phyloP scores from a whole-genome alignment of 1,140 invertebrate species.

The Pararge aegeria region DNA sequence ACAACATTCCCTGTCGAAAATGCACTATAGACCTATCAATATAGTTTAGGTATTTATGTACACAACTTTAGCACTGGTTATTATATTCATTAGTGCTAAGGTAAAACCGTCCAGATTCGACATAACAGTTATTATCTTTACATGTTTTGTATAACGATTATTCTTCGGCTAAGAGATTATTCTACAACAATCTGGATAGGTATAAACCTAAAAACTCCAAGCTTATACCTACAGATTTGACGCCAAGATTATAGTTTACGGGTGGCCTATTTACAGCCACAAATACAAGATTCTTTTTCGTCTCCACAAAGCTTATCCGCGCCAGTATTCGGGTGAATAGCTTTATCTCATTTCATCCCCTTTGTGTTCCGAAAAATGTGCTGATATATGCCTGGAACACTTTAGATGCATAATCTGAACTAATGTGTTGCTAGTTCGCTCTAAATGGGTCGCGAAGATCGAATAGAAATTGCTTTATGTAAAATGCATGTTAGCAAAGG shows the following conservation, averaged over 20 bases:
- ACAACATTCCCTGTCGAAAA: no score
- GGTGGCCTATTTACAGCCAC: slow-evolving; percentile 5
- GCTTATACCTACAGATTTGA: slow-evolving; percentile 1
- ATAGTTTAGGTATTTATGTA: no score
- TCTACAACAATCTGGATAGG: no score
- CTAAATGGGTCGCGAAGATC: slow-evolving; percentile 6
- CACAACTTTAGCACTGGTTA: no score
- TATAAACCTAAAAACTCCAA: no score
- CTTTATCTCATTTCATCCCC: slow-evolving; percentile 12
- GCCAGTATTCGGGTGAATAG: slow-evolving; percentile 5
- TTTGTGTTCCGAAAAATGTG: slow-evolving; percentile 11
- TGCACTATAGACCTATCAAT: no score
- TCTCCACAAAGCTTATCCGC: slow-evolving; percentile 7
- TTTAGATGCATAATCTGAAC: slow-evolving; percentile 11
- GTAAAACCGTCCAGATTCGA: no score
- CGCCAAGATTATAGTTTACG: slow-evolving; percentile 2
- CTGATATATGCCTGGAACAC: slow-evolving; percentile 8
- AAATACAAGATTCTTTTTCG: slow-evolving; percentile 6
- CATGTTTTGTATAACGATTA: no score
- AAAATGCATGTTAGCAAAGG: background rate
- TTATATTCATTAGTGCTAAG: no score
- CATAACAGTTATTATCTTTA: no score
- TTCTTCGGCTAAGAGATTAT: no score
- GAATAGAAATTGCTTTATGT: slow-evolving; percentile 6
- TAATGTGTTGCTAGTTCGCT: slow-evolving; percentile 12